phyloP scores from a whole-genome alignment of 2,888 invertebrate genomes.

The Globia sparganii region DNA sequence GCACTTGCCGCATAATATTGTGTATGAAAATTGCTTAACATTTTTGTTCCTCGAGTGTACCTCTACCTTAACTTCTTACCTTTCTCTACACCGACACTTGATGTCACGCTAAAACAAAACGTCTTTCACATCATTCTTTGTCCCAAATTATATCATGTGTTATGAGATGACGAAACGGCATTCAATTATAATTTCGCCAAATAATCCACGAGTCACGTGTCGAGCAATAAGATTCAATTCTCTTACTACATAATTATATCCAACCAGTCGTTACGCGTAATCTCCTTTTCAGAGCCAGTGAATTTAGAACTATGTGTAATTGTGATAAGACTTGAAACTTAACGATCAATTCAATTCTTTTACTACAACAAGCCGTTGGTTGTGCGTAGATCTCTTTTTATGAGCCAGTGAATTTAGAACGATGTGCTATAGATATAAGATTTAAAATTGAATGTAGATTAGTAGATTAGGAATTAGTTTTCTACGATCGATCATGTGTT shows the following conservation, averaged over 20 bases:
- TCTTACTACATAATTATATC: background rate
- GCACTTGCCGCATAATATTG: background rate
- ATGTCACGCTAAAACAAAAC: slow-evolving; percentile 15
- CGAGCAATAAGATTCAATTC: slow-evolving; percentile 26
- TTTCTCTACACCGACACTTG: slow-evolving; percentile 6
- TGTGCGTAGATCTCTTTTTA: background rate
- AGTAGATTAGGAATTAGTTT: slow-evolving; percentile 15
- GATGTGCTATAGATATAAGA: background rate
- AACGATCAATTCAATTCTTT: slow-evolving; percentile 17
- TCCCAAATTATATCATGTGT: slow-evolving; percentile 35
- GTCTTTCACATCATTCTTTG: slow-evolving; percentile 36
- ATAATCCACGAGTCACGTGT: slow-evolving; percentile 60
- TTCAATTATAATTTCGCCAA: slow-evolving; percentile 57
- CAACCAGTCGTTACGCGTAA: slow-evolving; percentile 6
- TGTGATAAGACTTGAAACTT: slow-evolving; percentile 24
- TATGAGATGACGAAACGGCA: slow-evolving; percentile 33
- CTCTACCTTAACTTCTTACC: background rate
- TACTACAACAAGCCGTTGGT: slow-evolving; percentile 7
- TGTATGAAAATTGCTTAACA: background rate
- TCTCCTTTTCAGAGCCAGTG: background rate
- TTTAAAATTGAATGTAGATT: background rate
- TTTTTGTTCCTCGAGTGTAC: background rate
- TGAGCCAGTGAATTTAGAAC: slow-evolving; percentile 1
- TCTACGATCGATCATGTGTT: slow-evolving; percentile 29
- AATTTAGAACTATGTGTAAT: background rate